Evolutionary conservation across 1,140 invertebrate species (phyloP).

Genomic region (Drosophila repleta): DNA sequence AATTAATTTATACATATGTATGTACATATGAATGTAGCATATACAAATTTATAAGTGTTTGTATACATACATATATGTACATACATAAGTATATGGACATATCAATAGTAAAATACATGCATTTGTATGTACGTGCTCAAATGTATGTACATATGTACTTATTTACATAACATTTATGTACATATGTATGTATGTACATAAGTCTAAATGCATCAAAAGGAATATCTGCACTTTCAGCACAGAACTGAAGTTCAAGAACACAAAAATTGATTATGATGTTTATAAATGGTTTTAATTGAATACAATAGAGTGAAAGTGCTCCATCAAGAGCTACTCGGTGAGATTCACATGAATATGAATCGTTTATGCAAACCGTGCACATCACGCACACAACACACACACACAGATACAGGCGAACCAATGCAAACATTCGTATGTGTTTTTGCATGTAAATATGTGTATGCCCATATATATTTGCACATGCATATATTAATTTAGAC

Average conservation of each 20-base stretch:
- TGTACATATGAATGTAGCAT: too few species aligned
- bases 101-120: neutral
- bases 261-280: slow-evolving; percentile 72
- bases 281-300: slow-evolving; percentile 79
- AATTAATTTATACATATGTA: slow-evolving; percentile 1
- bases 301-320: slow-evolving; percentile 73
- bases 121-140: neutral
- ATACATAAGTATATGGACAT: neutral
- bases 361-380: slow-evolving; percentile 10
- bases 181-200: neutral
- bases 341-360: slow-evolving; percentile 41
- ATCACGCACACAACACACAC: neutral
- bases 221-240: slow-evolving; percentile 58
- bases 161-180: too few species aligned
- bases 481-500: slow-evolving; percentile 11
- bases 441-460: slow-evolving; percentile 8
- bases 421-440: neutral
- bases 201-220: slow-evolving; percentile 22
- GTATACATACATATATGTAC: neutral
- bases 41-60: neutral
- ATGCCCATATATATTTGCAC: neutral
- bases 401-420: neutral
- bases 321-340: slow-evolving; percentile 43
- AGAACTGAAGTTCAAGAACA: slow-evolving; percentile 77
- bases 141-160: slow-evolving; percentile 23